Base-by-base conservation (phyloP, 2,113 vertebrate species). In the Cyanistes caeruleus region DNA sequence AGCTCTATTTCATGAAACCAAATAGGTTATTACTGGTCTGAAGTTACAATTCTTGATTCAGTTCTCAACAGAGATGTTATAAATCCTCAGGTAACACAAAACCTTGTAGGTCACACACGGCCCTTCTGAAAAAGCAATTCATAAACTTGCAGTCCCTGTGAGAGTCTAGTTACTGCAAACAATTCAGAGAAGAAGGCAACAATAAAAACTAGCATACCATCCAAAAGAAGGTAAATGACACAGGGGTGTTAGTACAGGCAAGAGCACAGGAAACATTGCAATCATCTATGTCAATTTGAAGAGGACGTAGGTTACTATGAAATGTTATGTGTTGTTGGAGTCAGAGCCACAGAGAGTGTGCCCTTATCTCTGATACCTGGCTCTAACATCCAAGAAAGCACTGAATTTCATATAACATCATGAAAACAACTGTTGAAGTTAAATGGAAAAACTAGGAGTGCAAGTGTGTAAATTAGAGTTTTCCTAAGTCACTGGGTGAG, bases 1-100 rank as follows among this genome's bases (percentile, higher is more conserved):
- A 89, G 64, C 65, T 96, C 90, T 86, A 77, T 84, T 96, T 97
- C 83, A 94, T 95, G 93, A 96, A 88, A 91, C 30, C 24, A 75
- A 91, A 84, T 44, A 44, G n/a, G 28, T 92, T 79, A 91, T 82
- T 97, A 84, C 74, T 79, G 33, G 43, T 95, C 81, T 94, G 46
- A 93, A 95, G 76, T 87, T 84, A 83, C 93, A 94, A 59, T 89
- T 95, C 92, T 48, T 81, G 73, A 92, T 89, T 97, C 9, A 9
- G 7, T 95, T 83, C 68, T 94, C 69, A 73, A 86, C 4, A 4
- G 91, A 92, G 46, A 43, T 72, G 37, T 65, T 77, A 87, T 81
- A 92, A 97, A 95, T 96, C 84, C 74, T 92, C 39, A 96, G 35
- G 65, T 82, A 92, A 24, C 56, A 89, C 33, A 75, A 60, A 88